A percentile compares a stretch with the other conserved stretches of the same genome.
phyloP scores from a whole-genome alignment of 2,888 invertebrate species.

The Lepidonotus clava region DNA sequence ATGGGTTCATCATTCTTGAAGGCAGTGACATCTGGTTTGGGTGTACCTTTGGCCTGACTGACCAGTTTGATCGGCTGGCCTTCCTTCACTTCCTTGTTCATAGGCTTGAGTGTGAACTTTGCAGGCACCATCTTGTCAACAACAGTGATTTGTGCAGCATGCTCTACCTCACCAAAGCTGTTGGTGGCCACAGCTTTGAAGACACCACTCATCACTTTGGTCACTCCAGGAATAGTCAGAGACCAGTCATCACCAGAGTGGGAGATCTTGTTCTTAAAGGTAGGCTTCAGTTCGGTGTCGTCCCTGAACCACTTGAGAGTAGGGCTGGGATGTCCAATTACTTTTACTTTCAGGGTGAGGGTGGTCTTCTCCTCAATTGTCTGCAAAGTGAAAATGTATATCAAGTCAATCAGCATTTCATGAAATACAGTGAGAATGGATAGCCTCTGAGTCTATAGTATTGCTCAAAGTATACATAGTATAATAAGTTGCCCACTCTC shows the following conservation, averaged over 20 bases:
- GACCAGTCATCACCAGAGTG: constrained; percentile 83
- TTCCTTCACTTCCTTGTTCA: constrained; percentile 75
- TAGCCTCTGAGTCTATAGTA: neutral
- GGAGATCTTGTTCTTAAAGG: constrained; percentile 87
- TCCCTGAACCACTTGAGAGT: constrained; percentile 93
- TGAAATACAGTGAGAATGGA: neutral
- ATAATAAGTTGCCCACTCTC: neutral
- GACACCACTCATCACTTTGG: constrained; percentile 76
- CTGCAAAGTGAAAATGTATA: constrained; percentile 37
- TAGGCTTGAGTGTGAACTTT: constrained; percentile 73
- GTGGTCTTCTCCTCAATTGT: constrained; percentile 63
- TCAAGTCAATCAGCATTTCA: neutral
- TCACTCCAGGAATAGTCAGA: constrained; percentile 70
- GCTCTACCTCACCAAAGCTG: constrained; percentile 60
- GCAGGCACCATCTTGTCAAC: constrained; percentile 82
- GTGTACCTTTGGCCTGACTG: constrained; percentile 87
- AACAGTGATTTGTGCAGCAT: constrained; percentile 85
- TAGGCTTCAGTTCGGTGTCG: constrained; percentile 89
- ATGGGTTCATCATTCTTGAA: constrained; percentile 34
- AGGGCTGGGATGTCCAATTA: constrained; percentile 94
- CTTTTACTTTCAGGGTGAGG: constrained; percentile 76
- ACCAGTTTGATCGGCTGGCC: constrained; percentile 77
- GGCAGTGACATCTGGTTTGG: constrained; percentile 18
- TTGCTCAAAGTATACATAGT: too few relatives aligned
- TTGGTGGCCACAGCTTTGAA: constrained; percentile 66